These are phyloP conservation scores for Lymantria monacha DNA, from an alignment of 2,888 invertebrate species.

Conservation along the genomic window DNA sequence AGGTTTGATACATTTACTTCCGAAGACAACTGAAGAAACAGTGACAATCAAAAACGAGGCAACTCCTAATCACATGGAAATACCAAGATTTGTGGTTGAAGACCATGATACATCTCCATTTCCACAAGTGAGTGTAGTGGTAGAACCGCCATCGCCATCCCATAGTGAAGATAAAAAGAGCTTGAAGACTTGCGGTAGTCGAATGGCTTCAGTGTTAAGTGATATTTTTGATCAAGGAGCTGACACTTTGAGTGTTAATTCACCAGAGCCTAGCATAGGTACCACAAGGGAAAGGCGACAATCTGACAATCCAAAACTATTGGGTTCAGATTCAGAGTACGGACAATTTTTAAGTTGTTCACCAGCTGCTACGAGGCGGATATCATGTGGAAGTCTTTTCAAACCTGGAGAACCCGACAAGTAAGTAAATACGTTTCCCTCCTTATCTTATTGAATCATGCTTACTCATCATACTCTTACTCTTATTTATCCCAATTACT, in stretches of 20 bases:
- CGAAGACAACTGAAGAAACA: constrained; percentile 58
- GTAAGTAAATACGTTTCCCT: constrained; percentile 62
- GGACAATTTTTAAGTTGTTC: constrained; percentile 87
- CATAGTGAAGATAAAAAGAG: constrained; percentile 83
- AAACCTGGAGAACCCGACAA: constrained; percentile 86
- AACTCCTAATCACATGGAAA: constrained; percentile 26
- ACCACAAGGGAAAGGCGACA: constrained; percentile 73
- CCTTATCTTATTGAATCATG: not conserved
- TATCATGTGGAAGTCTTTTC: constrained; percentile 94
- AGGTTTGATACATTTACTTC: constrained; percentile 55
- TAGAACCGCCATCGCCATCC: constrained; percentile 89
- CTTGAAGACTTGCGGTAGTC: constrained; percentile 60
- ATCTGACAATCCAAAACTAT: constrained; percentile 83
- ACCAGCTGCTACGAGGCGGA: constrained; percentile 92
- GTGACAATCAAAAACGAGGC: constrained; percentile 37
- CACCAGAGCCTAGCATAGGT: constrained; percentile 71
- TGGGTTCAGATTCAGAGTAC: constrained; percentile 84
- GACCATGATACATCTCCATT: constrained; percentile 48
- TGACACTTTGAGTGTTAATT: constrained; percentile 67
- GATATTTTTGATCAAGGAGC: constrained; percentile 71
- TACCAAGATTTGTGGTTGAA: constrained; percentile 25
- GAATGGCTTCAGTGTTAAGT: constrained; percentile 74
- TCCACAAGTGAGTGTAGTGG: constrained; percentile 88
- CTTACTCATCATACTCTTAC: not conserved
- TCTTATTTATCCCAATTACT: not conserved